Base-by-base conservation (phyloP, 2,113 vertebrate species). In the Okapia johnstoni region DNA sequence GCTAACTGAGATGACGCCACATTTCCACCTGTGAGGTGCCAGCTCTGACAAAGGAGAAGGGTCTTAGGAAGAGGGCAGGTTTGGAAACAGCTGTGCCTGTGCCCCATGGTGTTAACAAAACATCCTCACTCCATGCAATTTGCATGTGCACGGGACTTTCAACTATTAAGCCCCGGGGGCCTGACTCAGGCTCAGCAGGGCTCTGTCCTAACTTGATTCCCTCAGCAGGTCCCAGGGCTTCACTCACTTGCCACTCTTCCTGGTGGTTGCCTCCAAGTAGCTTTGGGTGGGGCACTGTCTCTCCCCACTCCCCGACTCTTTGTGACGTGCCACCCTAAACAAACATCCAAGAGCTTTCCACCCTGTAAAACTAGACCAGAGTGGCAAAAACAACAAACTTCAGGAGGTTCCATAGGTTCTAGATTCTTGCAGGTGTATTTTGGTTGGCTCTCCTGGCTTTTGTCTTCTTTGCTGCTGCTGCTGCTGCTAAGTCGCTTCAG, bases 131-230 rank as follows among this genome's bases (percentile, higher is more conserved):
- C 16, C 2, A 2, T 11, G 19, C 90, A 17, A 23, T 26, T 11
- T 1, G 6, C 33, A 14, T 8, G 16, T 17, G 7, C 33, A 6
- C 7, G 19, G 40, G 52, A 7, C 19, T 85, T 79, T 6, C 28
- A 26, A 3, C 30, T 40, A 0, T 1, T 1, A 66, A 54, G 50
- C 63, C 76, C 12, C 1, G 2, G 13, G 50, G 26, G 7, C 58
- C 36, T 40, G 63, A 46, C 43, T 43, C 28, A 4, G 15, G 50
- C 48, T 33, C 46, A 23, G 50, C 2, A 36, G 1, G 52, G 4
- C n/a, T 70, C 50, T 14, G 6, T 26, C 26, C 52, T 43, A 19
- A 63, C 61, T 3, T 40, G 55, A 13, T 30, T 93, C 58, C 63
- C 43, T 60, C 33, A 5, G 28, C 25, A 46, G 26, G 58, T 55